A percentile compares a stretch with the other conserved stretches of the same genome.
Conservation (phyloP, 2,113 vertebrate species). For the Neopipo cinnamomea region DNA sequence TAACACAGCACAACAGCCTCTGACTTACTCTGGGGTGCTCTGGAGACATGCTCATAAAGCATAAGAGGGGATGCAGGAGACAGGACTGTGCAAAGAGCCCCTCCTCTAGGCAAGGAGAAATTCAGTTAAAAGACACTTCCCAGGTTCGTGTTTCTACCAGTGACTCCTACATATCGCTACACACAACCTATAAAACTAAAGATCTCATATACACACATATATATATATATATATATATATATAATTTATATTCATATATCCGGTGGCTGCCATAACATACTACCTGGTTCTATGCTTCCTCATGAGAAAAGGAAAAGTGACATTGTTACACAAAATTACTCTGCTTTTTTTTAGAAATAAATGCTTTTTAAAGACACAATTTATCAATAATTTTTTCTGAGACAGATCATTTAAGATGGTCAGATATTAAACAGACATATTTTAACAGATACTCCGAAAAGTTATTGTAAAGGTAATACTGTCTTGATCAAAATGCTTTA, state of each 20-base stretch:
- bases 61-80: background rate
- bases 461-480: background rate
- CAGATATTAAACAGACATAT: background rate
- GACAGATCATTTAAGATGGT: conserved; percentile 1
- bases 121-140: background rate
- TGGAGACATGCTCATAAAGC: background rate
- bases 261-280: background rate
- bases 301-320: background rate
- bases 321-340: background rate
- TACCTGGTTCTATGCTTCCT: background rate
- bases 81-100: background rate
- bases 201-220: too few species aligned
- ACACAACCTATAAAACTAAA: background rate
- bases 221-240: too few species aligned
- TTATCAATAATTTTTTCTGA: background rate
- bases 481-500: background rate
- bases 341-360: background rate
- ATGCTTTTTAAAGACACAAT: background rate
- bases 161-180: background rate
- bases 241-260: too few species aligned
- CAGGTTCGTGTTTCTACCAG: background rate
- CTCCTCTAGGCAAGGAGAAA: background rate
- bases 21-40: background rate
- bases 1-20: background rate
- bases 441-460: background rate